Evolutionary conservation across 2,888 invertebrate genomes (phyloP).

Genomic region (Drosophila helvetica): DNA sequence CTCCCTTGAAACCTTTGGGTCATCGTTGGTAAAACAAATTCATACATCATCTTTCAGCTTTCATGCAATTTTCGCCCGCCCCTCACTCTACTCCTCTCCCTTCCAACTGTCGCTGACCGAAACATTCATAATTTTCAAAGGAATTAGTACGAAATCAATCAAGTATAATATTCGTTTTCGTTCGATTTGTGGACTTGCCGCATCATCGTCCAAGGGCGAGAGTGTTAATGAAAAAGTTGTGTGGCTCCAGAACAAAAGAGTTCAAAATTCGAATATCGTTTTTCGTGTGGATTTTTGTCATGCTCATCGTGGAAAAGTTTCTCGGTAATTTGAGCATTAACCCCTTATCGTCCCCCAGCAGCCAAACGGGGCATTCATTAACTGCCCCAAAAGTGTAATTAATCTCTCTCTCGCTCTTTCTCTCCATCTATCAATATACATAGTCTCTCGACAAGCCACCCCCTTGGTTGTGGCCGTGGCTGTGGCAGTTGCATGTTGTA

Average conservation of each 20-base stretch:
- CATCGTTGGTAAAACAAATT: too few species aligned
- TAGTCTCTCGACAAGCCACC: slow-evolving; percentile 38
- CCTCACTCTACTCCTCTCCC: background rate
- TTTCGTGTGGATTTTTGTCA: slow-evolving; percentile 55
- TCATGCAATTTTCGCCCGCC: too few species aligned
- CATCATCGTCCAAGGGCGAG: slow-evolving; percentile 44
- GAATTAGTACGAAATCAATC: slow-evolving; percentile 78
- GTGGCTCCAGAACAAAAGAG: slow-evolving; percentile 32
- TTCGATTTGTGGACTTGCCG: slow-evolving; percentile 36
- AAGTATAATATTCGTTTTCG: slow-evolving; percentile 52
- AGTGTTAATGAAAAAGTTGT: slow-evolving; percentile 68
- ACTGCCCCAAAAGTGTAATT: slow-evolving; percentile 68
- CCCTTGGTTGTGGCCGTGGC: slow-evolving; percentile 23
- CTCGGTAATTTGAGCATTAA: slow-evolving; percentile 65
- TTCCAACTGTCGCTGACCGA: slow-evolving; percentile 18
- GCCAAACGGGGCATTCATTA: slow-evolving; percentile 65
- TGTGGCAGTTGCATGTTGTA: slow-evolving; percentile 72
- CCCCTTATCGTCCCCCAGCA: slow-evolving; percentile 13
- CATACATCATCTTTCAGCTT: too few species aligned
- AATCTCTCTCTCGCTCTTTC: slow-evolving; percentile 60
- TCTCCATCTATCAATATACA: slow-evolving; percentile 1
- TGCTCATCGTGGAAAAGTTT: slow-evolving; percentile 60
- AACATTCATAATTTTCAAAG: slow-evolving; percentile 61
- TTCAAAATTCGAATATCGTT: slow-evolving; percentile 44
- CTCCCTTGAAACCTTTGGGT: too few species aligned